phyloP scores from a whole-genome alignment of 2,888 invertebrate species.

The Neocrepidodera transversa region DNA sequence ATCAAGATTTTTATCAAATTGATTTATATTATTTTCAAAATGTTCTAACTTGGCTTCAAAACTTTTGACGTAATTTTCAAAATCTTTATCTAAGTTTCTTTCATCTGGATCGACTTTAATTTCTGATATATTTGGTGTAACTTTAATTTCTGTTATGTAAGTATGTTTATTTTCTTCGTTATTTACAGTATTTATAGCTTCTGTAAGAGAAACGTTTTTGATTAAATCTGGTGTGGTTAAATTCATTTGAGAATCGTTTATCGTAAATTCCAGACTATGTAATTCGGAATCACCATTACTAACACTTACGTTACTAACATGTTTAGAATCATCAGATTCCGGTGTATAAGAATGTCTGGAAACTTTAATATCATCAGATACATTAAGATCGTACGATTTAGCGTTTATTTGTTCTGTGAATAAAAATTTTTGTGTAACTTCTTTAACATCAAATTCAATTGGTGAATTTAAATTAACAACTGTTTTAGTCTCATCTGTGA shows the following conservation, averaged over 20 bases:
- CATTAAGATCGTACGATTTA: constrained; percentile 64
- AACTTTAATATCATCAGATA: constrained; percentile 71
- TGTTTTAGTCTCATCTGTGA: constrained; percentile 47
- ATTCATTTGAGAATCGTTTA: constrained; percentile 53
- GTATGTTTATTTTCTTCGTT: constrained; percentile 58
- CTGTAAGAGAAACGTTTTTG: constrained; percentile 57
- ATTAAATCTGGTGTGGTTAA: constrained; percentile 56
- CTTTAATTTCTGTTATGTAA: constrained; percentile 79
- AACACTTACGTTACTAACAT: constrained; percentile 43
- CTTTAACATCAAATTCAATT: constrained; percentile 33
- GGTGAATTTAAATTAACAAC: constrained; percentile 40
- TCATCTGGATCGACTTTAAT: constrained; percentile 56
- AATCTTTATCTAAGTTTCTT: constrained; percentile 58
- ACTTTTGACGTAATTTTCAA: constrained; percentile 56
- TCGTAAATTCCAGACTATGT: constrained; percentile 49
- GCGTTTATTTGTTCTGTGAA: constrained; percentile 51
- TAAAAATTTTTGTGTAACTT: constrained; percentile 51
- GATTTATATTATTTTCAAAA: constrained; percentile 51
- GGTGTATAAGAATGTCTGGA: constrained; percentile 67
- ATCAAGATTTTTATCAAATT: constrained; percentile 49
- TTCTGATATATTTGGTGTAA: constrained; percentile 63
- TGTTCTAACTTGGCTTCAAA: constrained; percentile 50
- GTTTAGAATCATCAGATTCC: constrained; percentile 48
- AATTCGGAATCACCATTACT: constrained; percentile 48
- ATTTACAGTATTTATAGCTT: constrained; percentile 53